These are phyloP conservation scores for Odontophorus gujanensis DNA, from an alignment of 2,113 vertebrate species.

Conservation along the genomic window DNA sequence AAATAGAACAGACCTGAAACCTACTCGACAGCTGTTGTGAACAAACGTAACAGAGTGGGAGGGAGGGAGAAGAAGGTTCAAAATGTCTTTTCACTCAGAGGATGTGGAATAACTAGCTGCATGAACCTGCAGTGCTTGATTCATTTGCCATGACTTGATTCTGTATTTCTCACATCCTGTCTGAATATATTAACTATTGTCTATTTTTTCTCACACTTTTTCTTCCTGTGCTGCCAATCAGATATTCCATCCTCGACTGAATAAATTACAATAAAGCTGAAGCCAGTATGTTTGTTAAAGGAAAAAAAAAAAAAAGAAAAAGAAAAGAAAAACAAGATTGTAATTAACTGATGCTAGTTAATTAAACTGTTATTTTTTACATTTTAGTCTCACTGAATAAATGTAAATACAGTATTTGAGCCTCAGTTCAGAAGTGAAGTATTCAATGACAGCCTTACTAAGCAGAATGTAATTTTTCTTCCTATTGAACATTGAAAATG, in stretches of 20 bases:
- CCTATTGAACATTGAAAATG: not conserved
- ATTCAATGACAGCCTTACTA: not conserved
- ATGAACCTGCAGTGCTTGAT: not conserved
- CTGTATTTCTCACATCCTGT: not conserved
- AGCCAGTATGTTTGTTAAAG: not conserved
- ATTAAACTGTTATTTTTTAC: not conserved
- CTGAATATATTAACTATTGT: not conserved
- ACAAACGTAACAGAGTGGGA: not conserved
- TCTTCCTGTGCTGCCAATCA: conserved; percentile 14
- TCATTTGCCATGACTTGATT: not conserved
- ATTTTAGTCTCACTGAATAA: not conserved
- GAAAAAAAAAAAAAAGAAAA: not conserved
- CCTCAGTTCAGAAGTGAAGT: not conserved
- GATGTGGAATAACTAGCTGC: not conserved
- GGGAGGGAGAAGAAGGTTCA: not conserved
- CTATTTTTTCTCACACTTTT: conserved; percentile 13
- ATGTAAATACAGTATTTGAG: not conserved
- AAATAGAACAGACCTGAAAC: not conserved
- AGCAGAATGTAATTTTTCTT: not conserved
- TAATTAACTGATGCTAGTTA: not conserved
- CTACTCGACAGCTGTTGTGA: not conserved
- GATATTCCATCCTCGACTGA: not conserved
- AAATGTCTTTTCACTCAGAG: not conserved
- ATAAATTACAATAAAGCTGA: not conserved
- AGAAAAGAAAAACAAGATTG: not conserved